Base-by-base conservation (phyloP, 2,888 invertebrate species). In the Hirtodrosophila duncani region DNA sequence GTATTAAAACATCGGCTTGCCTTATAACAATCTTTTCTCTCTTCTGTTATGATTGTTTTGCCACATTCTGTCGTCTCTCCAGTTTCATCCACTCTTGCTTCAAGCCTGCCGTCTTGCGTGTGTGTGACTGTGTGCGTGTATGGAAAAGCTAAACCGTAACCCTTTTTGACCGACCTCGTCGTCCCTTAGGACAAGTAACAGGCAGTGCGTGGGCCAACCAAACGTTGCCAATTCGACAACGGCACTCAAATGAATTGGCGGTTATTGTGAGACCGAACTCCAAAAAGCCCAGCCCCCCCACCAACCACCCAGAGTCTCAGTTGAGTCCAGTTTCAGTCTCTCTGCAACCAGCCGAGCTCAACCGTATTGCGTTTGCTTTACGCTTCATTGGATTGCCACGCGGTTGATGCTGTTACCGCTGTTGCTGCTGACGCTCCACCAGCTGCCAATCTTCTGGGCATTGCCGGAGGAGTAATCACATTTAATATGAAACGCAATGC, bases 401-500 rank as follows among this genome's bases (percentile, higher is more conserved):
- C 59, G 48, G 34, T 18, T 16, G 7, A 18, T 27, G 13, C 14
- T 24, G 36, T 44, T 33, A 56, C 55, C 56, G 56, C 34, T 24
- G 21, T 31, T 45, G 30, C 11, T 7, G 31, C 24, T 33, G 44
- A 23, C 23, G n/a, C 13, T 13, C 36, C 21, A 13, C 21, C 27
- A 11, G 20, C 43, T 67, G 74, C 63, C 70, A 66, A 67, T 78
- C 79, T 72, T 79, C 57, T 52, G 66, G 58, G 79, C 50, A 78
- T 70, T 68, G 75, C 53, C 68, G 66, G 71, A 68, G 71, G 75
- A 75, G 81, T 79, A 78, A 78, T 81, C 77, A 78, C 77, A 81
- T 78, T 78, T 78, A 78, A 78, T 81, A 78, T 81, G 77, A 79
- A 81, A 81, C 81, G 81, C 77, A 77, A 59, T 81, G 81, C 77